Base-by-base conservation (phyloP, 2,888 invertebrate genomes). In the Scaeva pyrastri region DNA sequence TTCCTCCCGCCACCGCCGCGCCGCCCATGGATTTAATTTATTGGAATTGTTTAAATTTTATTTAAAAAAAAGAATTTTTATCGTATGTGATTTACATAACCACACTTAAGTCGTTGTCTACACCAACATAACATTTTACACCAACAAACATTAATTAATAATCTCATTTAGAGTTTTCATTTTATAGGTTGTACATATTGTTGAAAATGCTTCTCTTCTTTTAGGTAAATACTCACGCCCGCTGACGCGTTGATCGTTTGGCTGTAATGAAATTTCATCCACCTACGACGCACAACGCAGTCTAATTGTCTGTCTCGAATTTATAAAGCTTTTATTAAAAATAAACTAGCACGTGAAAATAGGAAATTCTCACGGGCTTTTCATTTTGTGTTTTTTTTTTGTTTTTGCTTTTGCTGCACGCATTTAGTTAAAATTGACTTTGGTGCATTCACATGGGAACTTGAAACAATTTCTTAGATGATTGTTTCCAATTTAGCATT, bases 401-500 rank as follows among this genome's bases (percentile, higher is more conserved):
- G 50, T 45, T 10, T 60, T 60, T 3, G 21, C 19, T 43, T 52
- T 21, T 10, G 19, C 12, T 21, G 1, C 11, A 21, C 23, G 19
- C 16, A 31, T 31, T 31, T 31, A 31, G 31, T 31, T 31, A 31
- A 31, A 66, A 36, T 66, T 14, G 48, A 66, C 48, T 48, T 31
- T 36, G 39, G n/a, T 39, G 52, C 36, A 68, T 68, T 45, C 50
- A 68, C 68, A 50, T 52, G 68, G 68, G 68, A 68, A 41, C 50
- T 52, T 23, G 23, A 68, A 52, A 16, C 14, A 39, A 68, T 52
- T 68, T 14, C 23, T 39, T n/a, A 23, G 26, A 21, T 31, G 43
- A 70, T 58, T 71, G 58, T 64, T 64, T 76, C 56, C 39, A 11
- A 26, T 80, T 16, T 41, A 60, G 64, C 31, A 68, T 68, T 31